Evolutionary conservation across 2,888 invertebrate genomes (phyloP).

Genomic region (Disparrhopalites patrizii): DNA sequence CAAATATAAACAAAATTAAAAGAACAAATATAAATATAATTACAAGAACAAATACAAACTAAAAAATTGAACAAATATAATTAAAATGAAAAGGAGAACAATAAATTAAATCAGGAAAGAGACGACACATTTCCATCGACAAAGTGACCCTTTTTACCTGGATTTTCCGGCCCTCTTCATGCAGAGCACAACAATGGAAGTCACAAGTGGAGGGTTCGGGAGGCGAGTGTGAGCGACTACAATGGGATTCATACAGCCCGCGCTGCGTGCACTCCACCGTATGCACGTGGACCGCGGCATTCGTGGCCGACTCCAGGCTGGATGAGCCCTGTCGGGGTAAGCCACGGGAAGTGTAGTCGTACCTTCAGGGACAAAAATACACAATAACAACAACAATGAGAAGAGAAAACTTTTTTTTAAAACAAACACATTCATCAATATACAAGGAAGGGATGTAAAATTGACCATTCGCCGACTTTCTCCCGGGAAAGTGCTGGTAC

Average conservation of each 20-base stretch:
- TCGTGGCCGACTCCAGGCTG: constrained; percentile 61
- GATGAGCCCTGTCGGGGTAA: constrained; percentile 55
- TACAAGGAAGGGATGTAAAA: too few relatives aligned
- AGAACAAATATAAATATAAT: neutral
- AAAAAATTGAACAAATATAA: too few relatives aligned
- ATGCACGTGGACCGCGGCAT: constrained; percentile 65
- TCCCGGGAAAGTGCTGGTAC: too few relatives aligned
- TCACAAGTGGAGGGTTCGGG: constrained; percentile 70
- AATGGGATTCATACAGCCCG: constrained; percentile 9
- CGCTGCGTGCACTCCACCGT: constrained; percentile 69
- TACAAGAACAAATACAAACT: neutral
- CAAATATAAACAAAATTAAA: too few relatives aligned
- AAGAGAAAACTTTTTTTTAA: too few relatives aligned
- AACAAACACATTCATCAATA: too few relatives aligned
- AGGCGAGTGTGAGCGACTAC: constrained; percentile 52
- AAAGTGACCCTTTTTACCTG: constrained; percentile 55
- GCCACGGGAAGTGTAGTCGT: constrained; percentile 45
- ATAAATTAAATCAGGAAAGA: too few relatives aligned
- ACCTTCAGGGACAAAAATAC: constrained; percentile 11
- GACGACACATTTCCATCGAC: too few relatives aligned
- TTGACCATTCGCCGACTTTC: too few relatives aligned
- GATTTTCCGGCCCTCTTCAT: constrained; percentile 87
- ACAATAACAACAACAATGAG: too few relatives aligned
- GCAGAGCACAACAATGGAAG: constrained; percentile 91
- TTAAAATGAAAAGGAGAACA: too few relatives aligned